A percentile compares a stretch with the other conserved stretches of the same genome.
Evolutionary conservation across 30 jellyfish, hydroid and myxozoan genomes (phyloP).

Genomic region (Aurelia aurita complex sp. Pacific): DNA sequence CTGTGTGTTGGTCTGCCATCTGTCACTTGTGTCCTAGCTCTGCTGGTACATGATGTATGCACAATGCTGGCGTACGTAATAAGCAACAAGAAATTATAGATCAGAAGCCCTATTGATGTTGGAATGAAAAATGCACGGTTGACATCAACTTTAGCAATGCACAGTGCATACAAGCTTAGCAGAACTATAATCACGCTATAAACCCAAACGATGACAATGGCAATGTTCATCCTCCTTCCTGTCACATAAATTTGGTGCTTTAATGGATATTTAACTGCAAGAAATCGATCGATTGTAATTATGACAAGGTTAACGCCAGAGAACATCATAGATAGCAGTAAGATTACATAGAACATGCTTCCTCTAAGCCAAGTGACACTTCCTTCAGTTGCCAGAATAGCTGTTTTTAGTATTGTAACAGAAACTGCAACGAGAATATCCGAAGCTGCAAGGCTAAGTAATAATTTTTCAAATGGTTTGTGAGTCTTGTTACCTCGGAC

Average conservation of each 20-base stretch:
- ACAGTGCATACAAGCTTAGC: neutral
- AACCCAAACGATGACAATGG: constrained; percentile 1
- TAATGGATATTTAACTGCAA: constrained; percentile 28
- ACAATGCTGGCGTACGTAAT: too few relatives aligned
- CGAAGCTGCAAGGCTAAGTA: constrained; percentile 33
- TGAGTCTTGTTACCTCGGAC: too few relatives aligned
- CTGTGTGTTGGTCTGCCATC: too few relatives aligned
- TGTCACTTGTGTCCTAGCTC: too few relatives aligned
- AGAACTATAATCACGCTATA: neutral
- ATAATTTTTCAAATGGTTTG: neutral
- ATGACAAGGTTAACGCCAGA: neutral
- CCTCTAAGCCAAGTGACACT: neutral
- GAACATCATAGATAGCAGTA: neutral
- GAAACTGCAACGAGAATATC: constrained; percentile 8
- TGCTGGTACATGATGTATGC: too few relatives aligned
- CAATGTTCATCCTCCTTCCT: neutral
- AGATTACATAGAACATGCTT: neutral
- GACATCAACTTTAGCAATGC: too few relatives aligned
- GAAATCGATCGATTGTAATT: constrained; percentile 24
- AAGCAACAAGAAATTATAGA: too few relatives aligned
- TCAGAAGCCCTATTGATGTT: too few relatives aligned
- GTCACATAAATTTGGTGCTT: constrained; percentile 22
- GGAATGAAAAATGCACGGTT: too few relatives aligned
- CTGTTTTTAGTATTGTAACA: constrained; percentile 1
- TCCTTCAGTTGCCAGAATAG: neutral